These are phyloP conservation scores for Heliornis fulica DNA, from an alignment of 2,113 vertebrate species.

Conservation along the genomic window DNA sequence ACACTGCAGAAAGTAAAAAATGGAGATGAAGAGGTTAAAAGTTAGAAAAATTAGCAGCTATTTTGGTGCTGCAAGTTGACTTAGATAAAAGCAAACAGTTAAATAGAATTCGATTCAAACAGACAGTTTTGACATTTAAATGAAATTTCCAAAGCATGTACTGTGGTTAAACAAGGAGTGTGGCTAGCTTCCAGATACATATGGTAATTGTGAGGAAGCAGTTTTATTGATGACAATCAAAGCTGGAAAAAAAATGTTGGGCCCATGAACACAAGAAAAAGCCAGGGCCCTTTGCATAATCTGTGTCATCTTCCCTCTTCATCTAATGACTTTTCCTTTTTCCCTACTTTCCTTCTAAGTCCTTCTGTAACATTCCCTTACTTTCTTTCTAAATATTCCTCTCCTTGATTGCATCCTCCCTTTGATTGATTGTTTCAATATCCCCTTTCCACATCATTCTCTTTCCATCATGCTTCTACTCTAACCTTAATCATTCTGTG, in stretches of 20 bases:
- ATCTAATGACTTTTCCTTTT: background rate
- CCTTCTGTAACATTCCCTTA: background rate
- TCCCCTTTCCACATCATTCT: background rate
- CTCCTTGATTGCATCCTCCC: background rate
- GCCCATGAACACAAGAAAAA: background rate
- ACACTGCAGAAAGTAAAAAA: background rate
- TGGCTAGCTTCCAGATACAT: conserved; percentile 55
- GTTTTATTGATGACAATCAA: conserved; percentile 48
- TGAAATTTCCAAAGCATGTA: conserved; percentile 33
- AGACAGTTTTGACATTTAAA: conserved; percentile 56
- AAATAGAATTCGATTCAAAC: conserved; percentile 29
- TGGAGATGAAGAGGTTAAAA: conserved; percentile 22
- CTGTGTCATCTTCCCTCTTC: background rate
- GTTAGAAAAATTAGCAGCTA: background rate
- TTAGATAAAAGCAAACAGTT: conserved; percentile 40
- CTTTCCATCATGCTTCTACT: background rate
- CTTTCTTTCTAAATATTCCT: background rate
- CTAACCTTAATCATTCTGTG: background rate
- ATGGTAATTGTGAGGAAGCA: conserved; percentile 10
- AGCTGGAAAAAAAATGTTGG: conserved; percentile 23
- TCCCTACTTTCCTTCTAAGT: background rate
- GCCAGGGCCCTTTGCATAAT: background rate
- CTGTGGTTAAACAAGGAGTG: conserved; percentile 20
- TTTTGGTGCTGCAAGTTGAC: conserved; percentile 28
- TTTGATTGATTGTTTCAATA: background rate